Evolutionary conservation across 2,797 vertebrate genomes (phyloP).

Genomic region (Onychomys arenicola): DNA sequence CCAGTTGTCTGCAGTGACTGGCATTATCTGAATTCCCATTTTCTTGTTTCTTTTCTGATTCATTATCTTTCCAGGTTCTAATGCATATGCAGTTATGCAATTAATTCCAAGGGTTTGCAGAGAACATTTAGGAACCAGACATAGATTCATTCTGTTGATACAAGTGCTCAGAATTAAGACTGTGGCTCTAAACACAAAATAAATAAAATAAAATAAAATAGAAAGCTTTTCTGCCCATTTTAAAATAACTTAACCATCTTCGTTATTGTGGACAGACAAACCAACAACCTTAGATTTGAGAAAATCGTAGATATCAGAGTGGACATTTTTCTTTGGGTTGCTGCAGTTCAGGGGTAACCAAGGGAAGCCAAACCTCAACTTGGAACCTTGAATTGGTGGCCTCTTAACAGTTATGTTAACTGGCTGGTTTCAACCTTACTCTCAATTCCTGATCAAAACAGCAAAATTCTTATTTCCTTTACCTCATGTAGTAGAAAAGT

Average conservation of each 20-base stretch:
- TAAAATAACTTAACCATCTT: conserved; percentile 48
- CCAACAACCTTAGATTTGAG: not conserved
- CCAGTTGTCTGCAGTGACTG: conserved; percentile 31
- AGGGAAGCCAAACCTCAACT: not conserved
- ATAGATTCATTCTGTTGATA: conserved; percentile 34
- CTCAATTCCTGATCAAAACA: not conserved
- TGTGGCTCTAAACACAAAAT: not conserved
- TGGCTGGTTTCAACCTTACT: not conserved
- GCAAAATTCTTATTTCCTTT: not conserved
- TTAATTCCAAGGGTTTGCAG: conserved; percentile 57
- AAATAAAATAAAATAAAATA: not conserved
- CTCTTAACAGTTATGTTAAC: not conserved
- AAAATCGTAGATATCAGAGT: not conserved
- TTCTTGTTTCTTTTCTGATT: conserved; percentile 61
- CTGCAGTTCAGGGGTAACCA: not conserved
- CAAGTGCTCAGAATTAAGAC: conserved; percentile 61
- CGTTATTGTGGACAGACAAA: not conserved
- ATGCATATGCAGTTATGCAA: conserved; percentile 25
- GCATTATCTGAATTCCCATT: conserved; percentile 44
- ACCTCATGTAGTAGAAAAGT: not conserved
- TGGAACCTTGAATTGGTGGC: not conserved
- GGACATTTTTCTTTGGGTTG: not conserved
- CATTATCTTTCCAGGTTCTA: conserved; percentile 49
- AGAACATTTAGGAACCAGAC: conserved; percentile 61
- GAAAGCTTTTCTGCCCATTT: not conserved